phyloP scores from a whole-genome alignment of 2,113 vertebrate species.

The Sisor rabdophorus region DNA sequence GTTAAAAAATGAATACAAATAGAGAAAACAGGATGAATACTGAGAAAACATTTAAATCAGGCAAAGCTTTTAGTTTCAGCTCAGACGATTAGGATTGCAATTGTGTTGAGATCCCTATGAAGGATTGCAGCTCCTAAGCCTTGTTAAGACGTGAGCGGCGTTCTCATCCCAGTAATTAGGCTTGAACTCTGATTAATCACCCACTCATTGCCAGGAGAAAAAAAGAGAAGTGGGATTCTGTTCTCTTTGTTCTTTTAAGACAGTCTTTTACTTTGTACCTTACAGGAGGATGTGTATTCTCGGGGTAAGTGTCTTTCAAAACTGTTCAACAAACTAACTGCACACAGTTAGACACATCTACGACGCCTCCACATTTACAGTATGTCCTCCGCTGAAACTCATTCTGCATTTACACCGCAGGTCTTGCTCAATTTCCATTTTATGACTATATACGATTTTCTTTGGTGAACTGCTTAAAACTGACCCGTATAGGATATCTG shows the following conservation, averaged over 20 bases:
- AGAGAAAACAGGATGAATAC: neutral
- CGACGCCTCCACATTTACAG: too few species aligned
- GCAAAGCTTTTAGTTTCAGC: neutral
- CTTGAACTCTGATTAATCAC: conserved; percentile 63
- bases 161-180: conserved; percentile 63
- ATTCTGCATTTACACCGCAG: too few species aligned
- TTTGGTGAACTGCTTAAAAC: too few species aligned
- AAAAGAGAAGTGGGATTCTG: neutral
- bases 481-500: too few species aligned
- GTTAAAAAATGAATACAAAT: neutral
- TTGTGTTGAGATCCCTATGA: conserved; percentile 8
- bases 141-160: neutral
- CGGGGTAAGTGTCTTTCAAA: neutral
- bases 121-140: conserved; percentile 30
- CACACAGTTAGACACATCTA: too few species aligned
- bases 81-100: conserved; percentile 6
- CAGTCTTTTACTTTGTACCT: neutral
- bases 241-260: conserved; percentile 1
- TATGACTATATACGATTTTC: too few species aligned
- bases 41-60: conserved; percentile 26
- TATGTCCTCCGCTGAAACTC: too few species aligned
- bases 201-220: conserved; percentile 53
- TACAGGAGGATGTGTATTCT: neutral
- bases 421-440: too few species aligned
- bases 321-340: too few species aligned